Evolutionary conservation across 2,113 vertebrate species (phyloP), one percentile per base, ranked within the genome.

Genomic region (Ursus arctos): DNA sequence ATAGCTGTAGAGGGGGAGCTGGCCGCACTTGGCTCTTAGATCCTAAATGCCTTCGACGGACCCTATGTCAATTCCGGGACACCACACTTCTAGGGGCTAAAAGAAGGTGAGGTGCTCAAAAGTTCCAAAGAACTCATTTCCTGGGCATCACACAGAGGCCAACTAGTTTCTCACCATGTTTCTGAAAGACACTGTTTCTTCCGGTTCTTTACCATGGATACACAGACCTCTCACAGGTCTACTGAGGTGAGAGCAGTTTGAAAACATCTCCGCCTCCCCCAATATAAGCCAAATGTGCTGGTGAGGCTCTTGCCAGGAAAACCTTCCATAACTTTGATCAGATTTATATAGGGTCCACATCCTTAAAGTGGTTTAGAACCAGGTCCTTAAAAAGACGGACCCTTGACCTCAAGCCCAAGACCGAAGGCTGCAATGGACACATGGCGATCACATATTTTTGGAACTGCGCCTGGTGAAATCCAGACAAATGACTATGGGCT

Each of bases 1-100:
- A 97, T 51, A 91, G 93, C 85, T 67, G 15, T 19, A 72, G 84
- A 28, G 91, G 77, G 43, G 47, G 31, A 94, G n/a, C 55, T 11
- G 43, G 14, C 84, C 76, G 63, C 36, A 85, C 28, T 77, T 57
- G 57, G 65, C 55, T 69, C 74, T 82, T 6, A 51, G 65, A 33
- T 77, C 65, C 93, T 57, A 49, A 95, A 67, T 72, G 90, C 59
- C n/a, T 79, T 65, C 18, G 33, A 2, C 2, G 80, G 49, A 86
- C 80, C 7, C 31, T 18, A 18, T 28, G 51, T 59, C 69, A 85
- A 5, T 61, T 61, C 51, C 2, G 1, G 26, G 36, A 72, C 2
- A 43, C 15, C 14, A 93, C 12, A 61, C 31, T 36, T 81, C 4
- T 2, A 22, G 14, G 16, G 24, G 24, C 14, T 51, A 36, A n/a